Evolutionary conservation across 2,888 invertebrate species (phyloP).

Genomic region (Artemia sinica): DNA sequence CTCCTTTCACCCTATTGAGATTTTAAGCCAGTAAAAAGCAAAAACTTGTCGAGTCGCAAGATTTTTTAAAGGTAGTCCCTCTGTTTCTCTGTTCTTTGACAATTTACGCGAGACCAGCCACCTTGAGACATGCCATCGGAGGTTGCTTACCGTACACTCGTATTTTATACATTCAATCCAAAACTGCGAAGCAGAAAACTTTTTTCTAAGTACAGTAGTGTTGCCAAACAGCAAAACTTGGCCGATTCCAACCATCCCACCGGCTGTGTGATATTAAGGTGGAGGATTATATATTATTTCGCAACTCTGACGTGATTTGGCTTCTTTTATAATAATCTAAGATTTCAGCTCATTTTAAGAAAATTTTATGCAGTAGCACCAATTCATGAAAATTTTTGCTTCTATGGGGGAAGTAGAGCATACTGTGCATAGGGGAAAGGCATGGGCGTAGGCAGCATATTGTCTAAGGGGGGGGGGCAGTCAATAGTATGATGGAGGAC

Average conservation of each 20-base stretch:
- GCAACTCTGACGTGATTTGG: no score
- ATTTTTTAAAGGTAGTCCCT: not conserved
- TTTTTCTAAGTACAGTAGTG: slow-evolving; percentile 37
- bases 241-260: slow-evolving; percentile 37
- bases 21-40: slow-evolving; percentile 3
- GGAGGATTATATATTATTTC: slow-evolving; percentile 41
- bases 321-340: no score
- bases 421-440: no score
- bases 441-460: no score
- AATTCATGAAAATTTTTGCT: no score
- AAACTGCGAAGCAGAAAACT: slow-evolving; percentile 41
- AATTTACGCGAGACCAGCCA: no score
- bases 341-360: no score
- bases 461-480: no score
- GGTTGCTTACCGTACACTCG: slow-evolving; percentile 36
- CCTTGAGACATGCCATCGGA: not conserved
- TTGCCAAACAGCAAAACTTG: slow-evolving; percentile 34
- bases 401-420: no score
- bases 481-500: no score
- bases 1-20: not conserved
- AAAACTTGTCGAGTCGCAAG: not conserved
- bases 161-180: slow-evolving; percentile 40
- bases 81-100: no score
- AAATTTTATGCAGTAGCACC: no score
- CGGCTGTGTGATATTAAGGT: slow-evolving; percentile 43